Evolutionary conservation across 2,888 invertebrate species (phyloP).

Genomic region (Dryobota labecula): DNA sequence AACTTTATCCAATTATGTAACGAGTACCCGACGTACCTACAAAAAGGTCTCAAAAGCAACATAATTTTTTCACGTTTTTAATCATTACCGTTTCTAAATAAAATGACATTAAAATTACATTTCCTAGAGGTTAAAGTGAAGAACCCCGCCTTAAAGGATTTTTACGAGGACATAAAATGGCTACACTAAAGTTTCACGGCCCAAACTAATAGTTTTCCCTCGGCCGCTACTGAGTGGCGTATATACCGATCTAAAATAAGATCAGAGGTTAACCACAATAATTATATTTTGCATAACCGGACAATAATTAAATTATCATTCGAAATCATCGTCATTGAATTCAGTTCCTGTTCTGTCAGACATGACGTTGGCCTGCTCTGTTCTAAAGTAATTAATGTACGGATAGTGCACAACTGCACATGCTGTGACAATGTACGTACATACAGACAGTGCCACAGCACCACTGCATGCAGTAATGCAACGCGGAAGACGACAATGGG

Average conservation of each 20-base stretch:
- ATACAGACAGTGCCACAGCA: conserved; percentile 22
- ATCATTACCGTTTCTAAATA: too few relatives aligned
- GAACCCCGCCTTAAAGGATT: too few relatives aligned
- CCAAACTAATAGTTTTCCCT: conserved; percentile 29
- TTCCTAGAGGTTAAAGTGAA: too few relatives aligned
- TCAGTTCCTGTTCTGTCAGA: conserved; percentile 26
- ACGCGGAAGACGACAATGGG: conserved; percentile 86
- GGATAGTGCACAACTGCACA: conserved; percentile 20
- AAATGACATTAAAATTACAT: too few relatives aligned
- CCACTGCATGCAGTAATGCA: conserved; percentile 68
- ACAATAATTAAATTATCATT: neutral
- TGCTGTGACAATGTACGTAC: neutral
- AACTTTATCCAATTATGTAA: too few relatives aligned
- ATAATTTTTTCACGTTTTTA: too few relatives aligned
- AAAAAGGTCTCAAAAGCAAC: too few relatives aligned
- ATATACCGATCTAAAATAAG: conserved; percentile 19
- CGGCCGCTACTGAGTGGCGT: neutral
- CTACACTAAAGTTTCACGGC: conserved; percentile 30
- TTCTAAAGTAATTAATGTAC: conserved; percentile 42
- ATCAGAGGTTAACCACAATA: neutral
- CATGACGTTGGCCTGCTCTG: conserved; percentile 21
- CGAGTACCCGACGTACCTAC: too few relatives aligned
- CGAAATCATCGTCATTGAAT: conserved; percentile 24
- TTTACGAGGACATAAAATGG: conserved; percentile 56
- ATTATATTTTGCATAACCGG: neutral